Evolutionary conservation across 2,888 invertebrate genomes (phyloP), one percentile per base, ranked within the genome.

Genomic region (Dorcus parallelipipedus): DNA sequence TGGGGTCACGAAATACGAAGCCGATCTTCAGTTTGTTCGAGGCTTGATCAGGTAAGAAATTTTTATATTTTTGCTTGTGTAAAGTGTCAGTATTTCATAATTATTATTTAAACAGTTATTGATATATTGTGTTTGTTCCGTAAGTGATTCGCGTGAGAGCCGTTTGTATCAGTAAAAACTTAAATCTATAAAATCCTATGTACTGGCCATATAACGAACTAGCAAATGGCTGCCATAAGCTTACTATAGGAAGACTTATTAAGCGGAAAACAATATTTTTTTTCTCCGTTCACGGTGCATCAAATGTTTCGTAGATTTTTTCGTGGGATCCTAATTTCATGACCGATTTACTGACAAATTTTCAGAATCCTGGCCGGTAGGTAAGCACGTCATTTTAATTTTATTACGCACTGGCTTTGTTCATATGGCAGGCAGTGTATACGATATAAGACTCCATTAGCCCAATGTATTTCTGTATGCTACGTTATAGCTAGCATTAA

Each of bases 1-100:
- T 84, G 83, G 83, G 83, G 82, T 82, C 80, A 78, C 76, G 79
- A 82, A 81, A 82, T 82, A 83, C 82, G 81, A 82, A 83, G 82
- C 82, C 79, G 81, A 80, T 81, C 80, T 81, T 81, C 81, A 80
- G 81, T 81, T 78, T 81, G 80, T 81, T 80, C 78, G 78, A 79
- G 79, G 79, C 79, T 78, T 75, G 78, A 77, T 75, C 79, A 83
- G 83, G 83, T 83, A 83, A 83, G 83, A 82, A 81, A 80, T 78
- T 80, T 77, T 80, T 81, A 79, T 82, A 81, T 81, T 80, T 80
- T 77, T 75, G 72, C 74, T 76, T 73, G 71, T 74, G 75, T 72
- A 75, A 69, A 76, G 78, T 82, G 82, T 82, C 82, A 83, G 74
- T 78, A 72, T 74, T 71, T 74, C 71, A 76, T 74, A 76, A 72